Conservation (phyloP, 2,113 vertebrate species). For the Tauraco erythrolophus region DNA sequence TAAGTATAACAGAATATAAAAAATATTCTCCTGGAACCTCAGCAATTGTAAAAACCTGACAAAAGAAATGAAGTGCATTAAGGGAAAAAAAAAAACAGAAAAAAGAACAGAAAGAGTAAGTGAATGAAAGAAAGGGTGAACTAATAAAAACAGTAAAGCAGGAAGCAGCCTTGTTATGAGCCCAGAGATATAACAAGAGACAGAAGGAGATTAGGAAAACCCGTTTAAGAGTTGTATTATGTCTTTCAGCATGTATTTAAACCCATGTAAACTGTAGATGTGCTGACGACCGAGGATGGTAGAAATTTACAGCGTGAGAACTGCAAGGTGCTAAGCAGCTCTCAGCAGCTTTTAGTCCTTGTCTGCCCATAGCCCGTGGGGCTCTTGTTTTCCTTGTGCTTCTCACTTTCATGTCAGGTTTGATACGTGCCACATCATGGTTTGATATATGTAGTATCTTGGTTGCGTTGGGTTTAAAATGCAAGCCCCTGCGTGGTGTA, state of each 20-base stretch:
- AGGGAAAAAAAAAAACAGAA: neutral
- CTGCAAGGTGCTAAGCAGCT: neutral
- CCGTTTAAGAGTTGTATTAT: neutral
- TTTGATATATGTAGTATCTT: neutral
- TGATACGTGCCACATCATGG: neutral
- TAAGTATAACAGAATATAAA: neutral
- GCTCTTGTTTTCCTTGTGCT: neutral
- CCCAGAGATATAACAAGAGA: conserved; percentile 19
- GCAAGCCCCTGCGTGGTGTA: neutral
- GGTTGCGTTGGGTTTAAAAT: neutral
- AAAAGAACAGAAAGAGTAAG: neutral
- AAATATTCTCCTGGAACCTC: neutral
- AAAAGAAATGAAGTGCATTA: neutral
- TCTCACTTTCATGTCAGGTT: neutral
- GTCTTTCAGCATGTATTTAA: neutral
- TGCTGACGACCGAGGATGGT: neutral
- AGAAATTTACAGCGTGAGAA: neutral
- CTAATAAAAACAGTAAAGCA: conserved; percentile 38
- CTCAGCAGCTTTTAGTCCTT: neutral
- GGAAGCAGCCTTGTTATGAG: conserved; percentile 37
- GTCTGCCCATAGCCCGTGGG: neutral
- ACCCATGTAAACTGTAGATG: neutral
- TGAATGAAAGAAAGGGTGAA: neutral
- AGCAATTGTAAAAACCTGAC: neutral
- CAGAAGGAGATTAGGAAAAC: conserved; percentile 29